phyloP scores from a whole-genome alignment of 2,888 invertebrate genomes.

The Chromoteleia sp. region DNA sequence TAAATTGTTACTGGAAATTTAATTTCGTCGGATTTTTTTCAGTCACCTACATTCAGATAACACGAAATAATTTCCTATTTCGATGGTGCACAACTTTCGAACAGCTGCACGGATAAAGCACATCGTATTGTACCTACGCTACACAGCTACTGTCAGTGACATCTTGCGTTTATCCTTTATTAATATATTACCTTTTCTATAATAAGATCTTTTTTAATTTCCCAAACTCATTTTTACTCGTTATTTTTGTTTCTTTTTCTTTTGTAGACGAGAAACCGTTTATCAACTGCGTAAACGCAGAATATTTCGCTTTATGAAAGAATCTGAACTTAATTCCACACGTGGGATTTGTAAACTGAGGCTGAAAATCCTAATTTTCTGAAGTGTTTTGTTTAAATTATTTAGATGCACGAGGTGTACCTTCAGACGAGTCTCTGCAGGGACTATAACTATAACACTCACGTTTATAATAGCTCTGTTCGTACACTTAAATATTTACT shows the following conservation, averaged over 20 bases:
- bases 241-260: not conserved
- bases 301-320: too few species aligned
- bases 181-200: slow-evolving; percentile 1
- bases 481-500: slow-evolving; percentile 37
- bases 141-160: slow-evolving; percentile 20
- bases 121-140: slow-evolving; percentile 9
- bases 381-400: slow-evolving; percentile 18
- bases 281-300: too few species aligned
- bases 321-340: not conserved
- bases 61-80: slow-evolving; percentile 20
- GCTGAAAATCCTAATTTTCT: slow-evolving; percentile 5
- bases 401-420: slow-evolving; percentile 4
- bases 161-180: slow-evolving; percentile 9
- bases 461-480: slow-evolving; percentile 22
- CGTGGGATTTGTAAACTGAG: not conserved
- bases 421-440: slow-evolving; percentile 6
- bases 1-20: slow-evolving; percentile 1
- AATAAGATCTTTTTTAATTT: not conserved
- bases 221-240: not conserved
- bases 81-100: not conserved
- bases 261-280: too few species aligned
- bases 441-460: slow-evolving; percentile 10
- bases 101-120: slow-evolving; percentile 12
- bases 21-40: slow-evolving; percentile 14
- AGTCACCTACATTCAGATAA: slow-evolving; percentile 3